A percentile compares a stretch with the other conserved stretches of the same genome.
phyloP scores from a whole-genome alignment of 1,140 invertebrate species.

The Lineus longissimus region DNA sequence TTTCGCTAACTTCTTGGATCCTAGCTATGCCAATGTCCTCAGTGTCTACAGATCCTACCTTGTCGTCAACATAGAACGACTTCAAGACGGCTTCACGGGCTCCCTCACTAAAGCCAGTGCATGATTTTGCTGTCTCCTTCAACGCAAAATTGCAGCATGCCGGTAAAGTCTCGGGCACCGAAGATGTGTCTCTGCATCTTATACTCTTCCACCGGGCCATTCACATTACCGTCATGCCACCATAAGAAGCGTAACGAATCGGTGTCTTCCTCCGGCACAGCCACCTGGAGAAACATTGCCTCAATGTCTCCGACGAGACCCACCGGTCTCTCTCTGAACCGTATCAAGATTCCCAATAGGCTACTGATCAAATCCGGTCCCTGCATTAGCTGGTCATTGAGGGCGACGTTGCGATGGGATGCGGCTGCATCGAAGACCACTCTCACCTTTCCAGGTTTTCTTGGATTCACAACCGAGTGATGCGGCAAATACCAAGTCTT shows the following conservation, averaged over 20 bases:
- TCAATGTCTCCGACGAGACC: too few relatives aligned
- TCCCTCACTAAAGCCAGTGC: background rate
- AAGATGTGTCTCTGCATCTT: background rate
- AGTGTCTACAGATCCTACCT: background rate
- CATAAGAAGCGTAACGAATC: too few relatives aligned
- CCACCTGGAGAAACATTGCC: too few relatives aligned
- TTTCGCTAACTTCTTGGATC: background rate
- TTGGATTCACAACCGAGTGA: background rate
- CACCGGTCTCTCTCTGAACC: too few relatives aligned
- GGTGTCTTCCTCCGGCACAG: too few relatives aligned
- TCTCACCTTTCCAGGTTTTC: too few relatives aligned
- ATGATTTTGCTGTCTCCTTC: background rate
- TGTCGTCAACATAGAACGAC: background rate
- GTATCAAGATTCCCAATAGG: too few relatives aligned
- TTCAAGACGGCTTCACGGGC: background rate
- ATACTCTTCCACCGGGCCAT: background rate
- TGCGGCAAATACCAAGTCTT: background rate
- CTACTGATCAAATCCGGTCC: background rate
- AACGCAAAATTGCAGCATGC: background rate
- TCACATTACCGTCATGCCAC: background rate
- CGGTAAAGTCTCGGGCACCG: background rate
- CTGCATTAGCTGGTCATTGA: background rate
- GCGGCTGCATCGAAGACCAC: background rate
- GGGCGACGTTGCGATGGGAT: background rate
- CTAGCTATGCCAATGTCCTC: background rate